phyloP scores from a whole-genome alignment of 1,140 invertebrate species.

The Yoshiicerus persimilis region DNA sequence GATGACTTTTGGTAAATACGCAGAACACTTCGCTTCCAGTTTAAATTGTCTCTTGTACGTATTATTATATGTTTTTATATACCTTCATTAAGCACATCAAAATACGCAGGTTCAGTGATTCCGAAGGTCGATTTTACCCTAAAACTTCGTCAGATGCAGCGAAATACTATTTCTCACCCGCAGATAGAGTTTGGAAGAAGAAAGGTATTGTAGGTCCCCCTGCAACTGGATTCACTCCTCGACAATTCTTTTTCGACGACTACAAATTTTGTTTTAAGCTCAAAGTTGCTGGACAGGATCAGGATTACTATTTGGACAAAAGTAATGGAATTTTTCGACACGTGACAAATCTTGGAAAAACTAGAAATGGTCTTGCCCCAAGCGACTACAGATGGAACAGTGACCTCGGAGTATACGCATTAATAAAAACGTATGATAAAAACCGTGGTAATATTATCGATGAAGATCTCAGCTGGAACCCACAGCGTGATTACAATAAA shows the following conservation, averaged over 20 bases:
- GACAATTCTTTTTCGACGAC: conserved; percentile 21
- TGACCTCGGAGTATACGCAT: background rate
- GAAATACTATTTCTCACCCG: background rate
- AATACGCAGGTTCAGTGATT: background rate
- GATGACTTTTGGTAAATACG: background rate
- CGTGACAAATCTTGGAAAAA: background rate
- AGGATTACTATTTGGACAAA: background rate
- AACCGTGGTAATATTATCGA: background rate
- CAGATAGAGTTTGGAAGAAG: background rate
- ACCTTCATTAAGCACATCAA: too few relatives aligned
- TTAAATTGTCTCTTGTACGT: too few relatives aligned
- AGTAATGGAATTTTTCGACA: background rate
- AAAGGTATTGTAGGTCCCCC: background rate
- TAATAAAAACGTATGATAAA: background rate
- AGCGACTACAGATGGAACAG: conserved; percentile 1
- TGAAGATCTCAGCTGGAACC: background rate
- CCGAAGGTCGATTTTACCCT: background rate
- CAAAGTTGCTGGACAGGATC: background rate
- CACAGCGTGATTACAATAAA: background rate
- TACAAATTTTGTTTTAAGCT: background rate
- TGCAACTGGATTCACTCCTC: background rate
- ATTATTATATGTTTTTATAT: background rate
- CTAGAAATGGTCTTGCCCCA: background rate
- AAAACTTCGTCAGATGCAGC: background rate
- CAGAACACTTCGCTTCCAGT: background rate